Conservation (phyloP, 2,888 invertebrate species). For the Dolichomitus sp. region DNA sequence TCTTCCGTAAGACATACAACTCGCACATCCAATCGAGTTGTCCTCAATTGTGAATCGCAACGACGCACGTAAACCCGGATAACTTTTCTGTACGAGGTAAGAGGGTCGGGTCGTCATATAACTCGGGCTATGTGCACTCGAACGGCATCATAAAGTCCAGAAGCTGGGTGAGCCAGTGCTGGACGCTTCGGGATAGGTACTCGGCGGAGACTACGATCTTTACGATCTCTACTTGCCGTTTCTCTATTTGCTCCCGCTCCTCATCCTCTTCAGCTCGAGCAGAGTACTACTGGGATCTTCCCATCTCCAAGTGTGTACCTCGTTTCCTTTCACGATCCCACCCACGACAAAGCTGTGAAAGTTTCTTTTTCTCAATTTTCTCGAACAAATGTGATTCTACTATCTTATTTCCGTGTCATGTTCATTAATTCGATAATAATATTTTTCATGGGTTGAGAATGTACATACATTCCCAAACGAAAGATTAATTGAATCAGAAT, state of each 20-base stretch:
- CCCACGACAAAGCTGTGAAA: conserved; percentile 3
- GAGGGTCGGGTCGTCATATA: conserved; percentile 43
- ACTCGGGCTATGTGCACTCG: conserved; percentile 41
- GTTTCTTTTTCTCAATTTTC: conserved; percentile 5
- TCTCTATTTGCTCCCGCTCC: conserved; percentile 50
- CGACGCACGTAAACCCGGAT: conserved; percentile 17
- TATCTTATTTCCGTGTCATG: not conserved
- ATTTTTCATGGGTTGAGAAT: not conserved
- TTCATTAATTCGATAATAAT: not conserved
- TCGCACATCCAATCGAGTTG: conserved; percentile 19
- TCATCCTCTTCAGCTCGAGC: conserved; percentile 1
- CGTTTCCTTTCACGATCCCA: conserved; percentile 21
- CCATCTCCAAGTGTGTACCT: conserved; percentile 33
- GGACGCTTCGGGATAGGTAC: conserved; percentile 39
- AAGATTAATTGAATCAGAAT: not conserved
- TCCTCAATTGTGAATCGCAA: conserved; percentile 24
- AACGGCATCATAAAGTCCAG: conserved; percentile 60
- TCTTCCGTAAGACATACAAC: not conserved
- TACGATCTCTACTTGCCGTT: conserved; percentile 52
- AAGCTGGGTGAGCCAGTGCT: conserved; percentile 48
- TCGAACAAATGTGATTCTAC: not conserved
- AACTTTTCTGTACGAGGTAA: conserved; percentile 33
- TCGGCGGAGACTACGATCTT: conserved; percentile 55
- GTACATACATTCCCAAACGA: not conserved
- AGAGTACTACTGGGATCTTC: conserved; percentile 35